These are phyloP conservation scores for Drosophila lowei DNA, from an alignment of 1,140 invertebrate genomes.

Conservation along the genomic window DNA sequence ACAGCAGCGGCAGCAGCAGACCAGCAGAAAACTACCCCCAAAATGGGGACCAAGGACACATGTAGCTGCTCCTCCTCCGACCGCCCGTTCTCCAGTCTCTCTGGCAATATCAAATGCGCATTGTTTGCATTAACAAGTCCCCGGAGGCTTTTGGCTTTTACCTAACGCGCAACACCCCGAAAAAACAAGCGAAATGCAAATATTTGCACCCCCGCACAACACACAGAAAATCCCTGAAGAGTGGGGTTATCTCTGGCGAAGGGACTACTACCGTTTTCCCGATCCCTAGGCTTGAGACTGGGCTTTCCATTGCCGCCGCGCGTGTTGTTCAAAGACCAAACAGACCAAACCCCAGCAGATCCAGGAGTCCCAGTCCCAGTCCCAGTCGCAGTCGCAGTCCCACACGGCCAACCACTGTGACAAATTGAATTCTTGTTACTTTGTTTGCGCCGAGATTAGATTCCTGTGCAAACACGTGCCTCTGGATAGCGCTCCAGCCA, in stretches of 20 bases:
- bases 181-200: slow-evolving; percentile 67
- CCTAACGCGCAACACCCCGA: slow-evolving; percentile 52
- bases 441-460: slow-evolving; percentile 79
- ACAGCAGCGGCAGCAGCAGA: not conserved
- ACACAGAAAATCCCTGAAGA: not conserved
- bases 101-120: slow-evolving; percentile 73
- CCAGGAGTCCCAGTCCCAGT: slow-evolving; percentile 3
- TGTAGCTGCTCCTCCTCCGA: not conserved
- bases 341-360: slow-evolving; percentile 10
- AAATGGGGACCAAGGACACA: slow-evolving; percentile 19
- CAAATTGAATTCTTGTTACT: slow-evolving; percentile 82
- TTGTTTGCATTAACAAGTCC: slow-evolving; percentile 82
- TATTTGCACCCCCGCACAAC: slow-evolving; percentile 47
- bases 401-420: slow-evolving; percentile 71
- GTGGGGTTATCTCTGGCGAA: no score
- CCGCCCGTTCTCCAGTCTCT: not conserved
- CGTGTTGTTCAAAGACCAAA: not conserved
- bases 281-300: no score
- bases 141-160: slow-evolving; percentile 60
- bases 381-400: slow-evolving; percentile 5
- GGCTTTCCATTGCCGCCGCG: no score
- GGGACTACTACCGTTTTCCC: not conserved
- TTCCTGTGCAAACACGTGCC: slow-evolving; percentile 66
- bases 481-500: slow-evolving; percentile 55
- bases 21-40: slow-evolving; percentile 57